A percentile compares a stretch with the other conserved stretches of the same genome.
Conservation (phyloP, 2,888 invertebrate species). For the Callinectes sapidus region DNA sequence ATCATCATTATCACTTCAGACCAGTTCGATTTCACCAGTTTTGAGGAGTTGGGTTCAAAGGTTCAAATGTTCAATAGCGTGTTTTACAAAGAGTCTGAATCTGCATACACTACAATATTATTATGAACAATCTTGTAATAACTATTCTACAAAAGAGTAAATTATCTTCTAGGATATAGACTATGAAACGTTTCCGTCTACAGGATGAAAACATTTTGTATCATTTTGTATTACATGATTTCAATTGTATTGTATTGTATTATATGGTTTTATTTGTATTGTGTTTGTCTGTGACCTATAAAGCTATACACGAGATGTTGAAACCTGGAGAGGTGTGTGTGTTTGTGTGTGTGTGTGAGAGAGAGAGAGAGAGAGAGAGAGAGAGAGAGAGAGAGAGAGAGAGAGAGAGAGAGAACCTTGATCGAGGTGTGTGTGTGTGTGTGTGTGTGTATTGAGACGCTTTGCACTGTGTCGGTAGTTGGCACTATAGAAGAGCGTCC, state of each 20-base stretch:
- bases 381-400: not conserved
- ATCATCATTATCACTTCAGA: not conserved
- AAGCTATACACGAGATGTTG: not conserved
- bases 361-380: not conserved
- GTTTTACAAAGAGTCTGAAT: not conserved
- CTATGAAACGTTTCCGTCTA: conserved; percentile 8
- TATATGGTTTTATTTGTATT: not conserved
- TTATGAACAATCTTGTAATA: conserved; percentile 3
- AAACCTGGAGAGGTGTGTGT: not conserved
- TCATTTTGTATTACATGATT: not conserved
- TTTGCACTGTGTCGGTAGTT: conserved; percentile 25
- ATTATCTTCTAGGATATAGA: conserved; percentile 10
- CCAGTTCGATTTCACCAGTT: not conserved
- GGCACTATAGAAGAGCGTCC: conserved; percentile 39
- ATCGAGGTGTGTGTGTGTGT: not conserved
- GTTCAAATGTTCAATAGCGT: not conserved
- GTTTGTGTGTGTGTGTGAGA: conserved; percentile 14
- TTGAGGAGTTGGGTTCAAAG: not conserved
- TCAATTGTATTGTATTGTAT: not conserved
- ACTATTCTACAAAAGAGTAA: not conserved
- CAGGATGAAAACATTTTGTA: not conserved
- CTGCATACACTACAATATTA: not conserved
- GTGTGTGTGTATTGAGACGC: not conserved
- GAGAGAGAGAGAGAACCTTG: not conserved
- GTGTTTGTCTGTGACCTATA: not conserved